Base-by-base conservation (phyloP, 2,113 vertebrate genomes). In the Cavia porcellus region DNA sequence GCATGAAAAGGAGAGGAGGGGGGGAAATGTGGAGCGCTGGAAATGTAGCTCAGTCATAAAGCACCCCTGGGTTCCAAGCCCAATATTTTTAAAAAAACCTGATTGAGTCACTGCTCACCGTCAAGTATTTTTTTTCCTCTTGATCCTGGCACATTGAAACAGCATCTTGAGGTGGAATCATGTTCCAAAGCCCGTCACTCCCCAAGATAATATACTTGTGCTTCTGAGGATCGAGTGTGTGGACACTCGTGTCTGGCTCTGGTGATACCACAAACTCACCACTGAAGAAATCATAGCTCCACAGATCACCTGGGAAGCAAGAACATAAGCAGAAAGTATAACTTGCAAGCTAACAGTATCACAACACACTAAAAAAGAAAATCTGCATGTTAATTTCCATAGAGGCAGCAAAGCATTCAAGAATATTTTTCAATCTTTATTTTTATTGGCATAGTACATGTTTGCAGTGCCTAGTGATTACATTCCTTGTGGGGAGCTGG, bases 211-310 rank as follows among this genome's bases (percentile, higher is more conserved):
- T 99, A 93, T 99, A 99, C 89, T 98, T 99, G 98, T 99, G 99
- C 70, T 99, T 99, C 96, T 99, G 99, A 52, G 99, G 99, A 92
- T 99, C 99, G 0, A 99, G 99, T 15, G 99, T 99, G 97, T 99
- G 99, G 83, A 99, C 99, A 0, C 99, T 99, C 38, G 99, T 99
- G 94, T 99, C 99, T 1, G 99, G 99, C 96, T 99, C 99, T 0
- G 99, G 99, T 17, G 99, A 99, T 83, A 99, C 99, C 5, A 99
- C 99, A 98, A 99, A 99, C 82, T 99, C 99, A 42, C 99, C 99
- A 7, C 99, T 99, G 98, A 99, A 99, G 98, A 99, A 99, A 94
- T 99, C 99, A 0, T 99, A 99, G 98, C 99, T 99, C 99, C 99
- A 99, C 59, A 99, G 98, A 92, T 99, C 99, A 62, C 99, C 99